A percentile compares a stretch with the other conserved stretches of the same genome.
Conservation (phyloP, 1,140 invertebrate genomes). For the Sitophilus oryzae region DNA sequence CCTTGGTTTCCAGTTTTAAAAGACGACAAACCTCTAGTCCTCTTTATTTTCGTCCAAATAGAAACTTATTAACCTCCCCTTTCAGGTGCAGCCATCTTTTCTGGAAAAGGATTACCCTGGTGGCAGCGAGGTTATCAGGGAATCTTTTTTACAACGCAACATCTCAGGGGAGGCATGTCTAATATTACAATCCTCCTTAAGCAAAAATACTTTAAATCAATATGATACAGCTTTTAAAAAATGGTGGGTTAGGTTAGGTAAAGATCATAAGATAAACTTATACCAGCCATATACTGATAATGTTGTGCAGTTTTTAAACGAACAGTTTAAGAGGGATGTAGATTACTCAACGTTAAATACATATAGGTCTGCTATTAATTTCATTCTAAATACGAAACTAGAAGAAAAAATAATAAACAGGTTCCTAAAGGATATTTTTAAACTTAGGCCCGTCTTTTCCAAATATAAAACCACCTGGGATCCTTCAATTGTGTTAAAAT, state of each 20-base stretch:
- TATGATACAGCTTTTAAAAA: neutral
- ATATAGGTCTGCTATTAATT: neutral
- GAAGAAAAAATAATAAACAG: neutral
- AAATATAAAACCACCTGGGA: neutral
- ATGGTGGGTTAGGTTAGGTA: neutral
- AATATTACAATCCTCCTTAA: neutral
- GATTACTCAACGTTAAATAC: neutral
- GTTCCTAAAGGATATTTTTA: slow-evolving; percentile 1
- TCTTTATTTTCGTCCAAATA: neutral
- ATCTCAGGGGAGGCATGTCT: neutral
- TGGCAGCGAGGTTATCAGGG: neutral
- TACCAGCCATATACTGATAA: neutral
- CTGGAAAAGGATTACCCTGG: neutral
- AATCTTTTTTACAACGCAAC: neutral
- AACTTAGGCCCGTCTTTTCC: neutral
- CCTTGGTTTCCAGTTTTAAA: slow-evolving; percentile 26
- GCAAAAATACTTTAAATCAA: neutral
- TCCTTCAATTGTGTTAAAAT: neutral
- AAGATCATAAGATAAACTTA: neutral
- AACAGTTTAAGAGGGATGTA: neutral
- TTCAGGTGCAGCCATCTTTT: neutral
- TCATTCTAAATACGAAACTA: neutral
- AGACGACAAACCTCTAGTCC: neutral
- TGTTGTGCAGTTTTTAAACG: neutral
- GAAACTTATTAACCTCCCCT: neutral